Evolutionary conservation across 2,797 vertebrate genomes (phyloP).

Genomic region (Myotis vivesi): DNA sequence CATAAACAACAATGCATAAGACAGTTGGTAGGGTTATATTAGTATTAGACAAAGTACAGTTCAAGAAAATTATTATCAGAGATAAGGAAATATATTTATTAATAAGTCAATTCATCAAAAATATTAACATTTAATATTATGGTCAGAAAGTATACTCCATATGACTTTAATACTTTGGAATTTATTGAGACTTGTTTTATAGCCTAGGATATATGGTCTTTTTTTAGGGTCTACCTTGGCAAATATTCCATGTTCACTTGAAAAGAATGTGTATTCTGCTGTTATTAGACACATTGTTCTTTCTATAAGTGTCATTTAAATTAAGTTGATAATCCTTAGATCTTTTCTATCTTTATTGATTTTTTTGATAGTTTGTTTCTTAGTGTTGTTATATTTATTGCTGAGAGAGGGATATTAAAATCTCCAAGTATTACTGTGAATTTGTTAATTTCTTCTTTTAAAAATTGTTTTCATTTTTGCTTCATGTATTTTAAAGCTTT

Average conservation of each 20-base stretch:
- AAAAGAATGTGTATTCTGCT: neutral
- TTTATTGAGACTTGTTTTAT: constrained; percentile 24
- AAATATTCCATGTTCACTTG: neutral
- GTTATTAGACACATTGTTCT: neutral
- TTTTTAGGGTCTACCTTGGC: neutral
- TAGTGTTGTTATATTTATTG: neutral
- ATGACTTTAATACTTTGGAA: constrained; percentile 10
- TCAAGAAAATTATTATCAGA: constrained; percentile 24
- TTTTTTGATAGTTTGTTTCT: neutral
- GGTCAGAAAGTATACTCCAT: constrained; percentile 5
- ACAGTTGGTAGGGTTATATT: neutral
- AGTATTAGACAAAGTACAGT: neutral
- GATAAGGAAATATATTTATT: constrained; percentile 8
- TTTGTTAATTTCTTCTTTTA: constrained; percentile 32
- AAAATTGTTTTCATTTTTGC: constrained; percentile 10
- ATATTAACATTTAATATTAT: constrained; percentile 14
- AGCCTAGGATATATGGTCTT: neutral
- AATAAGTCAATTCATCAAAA: neutral
- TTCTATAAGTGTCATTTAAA: constrained; percentile 38
- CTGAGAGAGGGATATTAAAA: neutral
- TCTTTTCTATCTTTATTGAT: neutral
- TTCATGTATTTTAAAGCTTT: constrained; percentile 30
- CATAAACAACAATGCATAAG: neutral
- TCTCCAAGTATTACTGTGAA: neutral
- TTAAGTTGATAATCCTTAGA: constrained; percentile 39